Evolutionary conservation across 2,888 invertebrate species (phyloP).

Genomic region (Megamerina dolium): DNA sequence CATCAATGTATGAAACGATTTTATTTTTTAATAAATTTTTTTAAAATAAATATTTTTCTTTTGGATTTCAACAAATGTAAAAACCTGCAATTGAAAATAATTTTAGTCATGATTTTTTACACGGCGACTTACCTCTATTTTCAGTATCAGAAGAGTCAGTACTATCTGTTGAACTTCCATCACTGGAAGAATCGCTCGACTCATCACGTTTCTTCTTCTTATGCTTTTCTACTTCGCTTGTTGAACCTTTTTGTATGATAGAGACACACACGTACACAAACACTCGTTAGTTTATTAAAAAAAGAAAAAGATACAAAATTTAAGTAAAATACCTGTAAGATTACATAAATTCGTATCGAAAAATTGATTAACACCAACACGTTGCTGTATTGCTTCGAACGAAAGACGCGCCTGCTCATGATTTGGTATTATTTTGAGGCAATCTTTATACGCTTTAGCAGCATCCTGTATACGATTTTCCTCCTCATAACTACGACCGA

Average conservation of each 20-base stretch:
- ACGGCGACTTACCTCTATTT: conserved; percentile 5
- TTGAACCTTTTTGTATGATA: conserved; percentile 2
- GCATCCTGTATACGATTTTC: conserved; percentile 81
- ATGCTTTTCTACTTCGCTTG: neutral
- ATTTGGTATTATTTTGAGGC: conserved; percentile 74
- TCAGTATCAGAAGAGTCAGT: conserved; percentile 19
- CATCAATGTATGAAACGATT: neutral
- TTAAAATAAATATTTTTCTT: no score
- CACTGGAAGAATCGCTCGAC: conserved; percentile 23
- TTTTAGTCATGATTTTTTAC: no score
- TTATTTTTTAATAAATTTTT: neutral
- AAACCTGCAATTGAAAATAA: conserved; percentile 10
- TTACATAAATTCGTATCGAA: conserved; percentile 17
- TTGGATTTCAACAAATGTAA: no score
- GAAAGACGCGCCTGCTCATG: conserved; percentile 84
- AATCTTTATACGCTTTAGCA: conserved; percentile 76
- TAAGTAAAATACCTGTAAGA: conserved; percentile 19
- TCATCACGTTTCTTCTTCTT: conserved; percentile 4
- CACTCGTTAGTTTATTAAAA: no score
- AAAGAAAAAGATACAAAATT: no score
- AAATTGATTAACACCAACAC: conserved; percentile 38
- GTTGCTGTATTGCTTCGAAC: conserved; percentile 72
- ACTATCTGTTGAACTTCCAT: conserved; percentile 25
- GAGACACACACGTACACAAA: no score
- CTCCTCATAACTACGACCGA: conserved; percentile 82